Evolutionary conservation across 2,888 invertebrate genomes (phyloP).

Genomic region (Germaria angustata): DNA sequence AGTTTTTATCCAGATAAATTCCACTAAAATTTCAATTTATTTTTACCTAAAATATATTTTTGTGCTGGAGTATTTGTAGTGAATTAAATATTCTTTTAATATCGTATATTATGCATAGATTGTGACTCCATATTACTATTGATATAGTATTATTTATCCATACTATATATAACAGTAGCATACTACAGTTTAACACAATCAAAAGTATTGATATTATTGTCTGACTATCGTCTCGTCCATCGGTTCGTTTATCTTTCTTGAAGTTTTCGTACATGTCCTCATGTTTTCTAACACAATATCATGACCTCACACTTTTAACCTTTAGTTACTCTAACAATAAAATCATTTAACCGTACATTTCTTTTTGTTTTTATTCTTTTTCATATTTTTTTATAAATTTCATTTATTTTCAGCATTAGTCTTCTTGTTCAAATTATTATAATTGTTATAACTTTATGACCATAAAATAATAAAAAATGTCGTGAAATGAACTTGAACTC

Average conservation of each 20-base stretch:
- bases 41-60: too few species aligned
- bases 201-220: background rate
- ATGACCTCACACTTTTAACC: conserved; percentile 38
- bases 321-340: background rate
- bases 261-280: background rate
- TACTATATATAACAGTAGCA: too few species aligned
- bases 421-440: background rate
- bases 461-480: conserved; percentile 30
- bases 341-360: background rate
- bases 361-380: background rate
- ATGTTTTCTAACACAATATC: background rate
- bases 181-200: too few species aligned
- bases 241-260: background rate
- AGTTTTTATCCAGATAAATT: too few species aligned
- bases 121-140: too few species aligned
- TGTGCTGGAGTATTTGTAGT: too few species aligned
- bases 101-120: too few species aligned
- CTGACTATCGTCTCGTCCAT: background rate
- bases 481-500: conserved; percentile 46
- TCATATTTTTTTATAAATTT: background rate
- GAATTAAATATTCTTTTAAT: too few species aligned
- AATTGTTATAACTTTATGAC: conserved; percentile 36
- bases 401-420: background rate
- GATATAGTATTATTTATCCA: too few species aligned
- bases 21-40: too few species aligned